Base-by-base conservation (phyloP, 1,140 invertebrate species). In the Linepithema humile region DNA sequence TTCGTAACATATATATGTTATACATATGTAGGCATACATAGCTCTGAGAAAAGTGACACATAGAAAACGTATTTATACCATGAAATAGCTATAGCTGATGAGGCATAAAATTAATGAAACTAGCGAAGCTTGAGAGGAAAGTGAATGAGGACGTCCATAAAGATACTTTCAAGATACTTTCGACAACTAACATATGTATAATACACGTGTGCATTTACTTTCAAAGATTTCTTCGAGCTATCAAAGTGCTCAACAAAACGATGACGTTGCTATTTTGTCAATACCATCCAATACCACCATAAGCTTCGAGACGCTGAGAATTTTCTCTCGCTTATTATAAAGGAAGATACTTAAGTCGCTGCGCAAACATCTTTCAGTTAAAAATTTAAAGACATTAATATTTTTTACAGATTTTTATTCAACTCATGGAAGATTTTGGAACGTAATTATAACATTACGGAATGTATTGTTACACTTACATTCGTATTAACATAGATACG, bases 341-440 rank as follows among this genome's bases (percentile, higher is more conserved):
- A 55, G 35, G 32, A 53, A 64, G 20, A 26, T 43, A 17, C n/a
- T 75, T 74, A 1, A 1, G 7, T 17, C 26, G n/a, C 23, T 3
- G 9, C 20, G 32, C 10, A 53, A 64, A 48, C 43, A 23, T 32
- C 12, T 35, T 29, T 48, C 3, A 29, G 29, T 20, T 40, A 23
- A 57, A n/a, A 38, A 82, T 45, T 35, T 38, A 48, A 74, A 38
- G 20, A 60, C 15, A 38, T 45, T 45, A 17, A 35, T 60, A 17
- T 70, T 55, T 69, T 55, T 69, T 57, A 35, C 2, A 55, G 75
- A 80, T 29, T 87, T 87, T 88, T 88, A 87, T 87, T 88, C 48
- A 74, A 87, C 7, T 53, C 38, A 12, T 45, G 40, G 10, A 75
- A 70, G 50, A 65, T 65, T 83, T 62, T 7, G 17, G 67, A n/a